Conservation (phyloP, 53 echinoderm and acorn worm species). For the Mesocentrotus franciscanus region DNA sequence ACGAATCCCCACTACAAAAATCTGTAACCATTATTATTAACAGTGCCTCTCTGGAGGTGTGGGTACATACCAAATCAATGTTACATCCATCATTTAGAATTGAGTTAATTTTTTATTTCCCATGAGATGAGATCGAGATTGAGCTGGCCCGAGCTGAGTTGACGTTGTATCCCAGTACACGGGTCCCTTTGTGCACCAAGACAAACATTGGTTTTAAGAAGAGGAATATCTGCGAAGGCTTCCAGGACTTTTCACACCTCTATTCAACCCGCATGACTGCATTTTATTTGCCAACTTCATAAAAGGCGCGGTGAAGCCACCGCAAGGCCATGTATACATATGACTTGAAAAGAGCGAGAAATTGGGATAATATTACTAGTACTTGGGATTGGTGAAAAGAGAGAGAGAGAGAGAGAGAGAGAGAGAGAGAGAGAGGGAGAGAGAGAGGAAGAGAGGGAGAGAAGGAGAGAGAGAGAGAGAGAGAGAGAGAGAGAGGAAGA, state of each 20-base stretch:
- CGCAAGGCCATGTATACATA: background rate
- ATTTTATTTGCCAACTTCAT: constrained; percentile 44
- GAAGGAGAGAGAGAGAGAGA: background rate
- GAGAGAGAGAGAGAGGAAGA: background rate
- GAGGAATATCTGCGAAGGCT: background rate
- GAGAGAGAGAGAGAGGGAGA: too few species aligned
- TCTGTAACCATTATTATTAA: background rate
- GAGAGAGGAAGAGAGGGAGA: background rate
- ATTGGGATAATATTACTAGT: background rate
- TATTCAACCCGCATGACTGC: background rate
- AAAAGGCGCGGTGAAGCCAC: background rate
- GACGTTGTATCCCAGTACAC: background rate
- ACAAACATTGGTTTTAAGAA: constrained; percentile 43
- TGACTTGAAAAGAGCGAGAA: background rate
- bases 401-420: too few species aligned
- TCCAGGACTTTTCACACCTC: background rate
- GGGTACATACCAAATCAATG: background rate
- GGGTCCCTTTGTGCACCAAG: constrained; percentile 16
- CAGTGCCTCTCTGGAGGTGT: background rate
- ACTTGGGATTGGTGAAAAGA: background rate
- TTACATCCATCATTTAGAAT: constrained; percentile 14
- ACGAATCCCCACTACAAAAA: background rate
- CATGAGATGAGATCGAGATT: background rate
- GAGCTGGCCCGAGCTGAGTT: background rate
- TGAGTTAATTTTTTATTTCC: constrained; percentile 31